Percentiles rank a stretch among this genome's conserved stretches.
These are phyloP conservation scores for Oreochromis tanganicae DNA, from an alignment of 2,113 vertebrate genomes.

Conservation along the genomic window DNA sequence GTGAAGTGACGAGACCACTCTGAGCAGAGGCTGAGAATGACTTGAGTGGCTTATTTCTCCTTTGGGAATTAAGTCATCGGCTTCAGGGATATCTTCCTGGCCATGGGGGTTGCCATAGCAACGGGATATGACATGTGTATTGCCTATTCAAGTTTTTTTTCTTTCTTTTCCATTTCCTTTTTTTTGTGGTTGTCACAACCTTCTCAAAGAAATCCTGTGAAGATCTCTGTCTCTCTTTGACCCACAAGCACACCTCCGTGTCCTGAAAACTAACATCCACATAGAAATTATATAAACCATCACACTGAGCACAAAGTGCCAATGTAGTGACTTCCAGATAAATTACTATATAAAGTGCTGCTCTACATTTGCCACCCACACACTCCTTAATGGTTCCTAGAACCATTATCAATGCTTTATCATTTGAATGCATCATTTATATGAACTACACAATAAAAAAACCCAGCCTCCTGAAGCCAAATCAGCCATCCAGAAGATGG, in stretches of 20 bases:
- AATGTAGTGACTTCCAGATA: background rate
- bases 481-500: background rate
- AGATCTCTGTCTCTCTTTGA: background rate
- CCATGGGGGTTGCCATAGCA: conserved; percentile 14
- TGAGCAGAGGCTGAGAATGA: background rate
- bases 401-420: background rate
- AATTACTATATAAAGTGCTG: background rate
- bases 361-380: background rate
- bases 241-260: background rate
- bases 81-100: background rate
- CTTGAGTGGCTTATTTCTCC: conserved; percentile 13
- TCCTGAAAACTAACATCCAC: background rate
- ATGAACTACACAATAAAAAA: background rate
- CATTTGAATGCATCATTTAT: background rate
- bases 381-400: background rate
- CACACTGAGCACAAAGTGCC: background rate
- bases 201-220: background rate
- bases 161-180: background rate
- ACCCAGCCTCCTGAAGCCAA: background rate
- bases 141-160: conserved; percentile 19
- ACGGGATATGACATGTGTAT: conserved; percentile 9
- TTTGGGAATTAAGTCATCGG: conserved; percentile 43
- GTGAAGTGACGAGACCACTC: background rate
- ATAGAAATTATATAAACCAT: background rate
- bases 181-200: background rate